A percentile compares a stretch with the other conserved stretches of the same genome.
Evolutionary conservation across 2,113 vertebrate genomes (phyloP).

Genomic region (Butorides virescens): DNA sequence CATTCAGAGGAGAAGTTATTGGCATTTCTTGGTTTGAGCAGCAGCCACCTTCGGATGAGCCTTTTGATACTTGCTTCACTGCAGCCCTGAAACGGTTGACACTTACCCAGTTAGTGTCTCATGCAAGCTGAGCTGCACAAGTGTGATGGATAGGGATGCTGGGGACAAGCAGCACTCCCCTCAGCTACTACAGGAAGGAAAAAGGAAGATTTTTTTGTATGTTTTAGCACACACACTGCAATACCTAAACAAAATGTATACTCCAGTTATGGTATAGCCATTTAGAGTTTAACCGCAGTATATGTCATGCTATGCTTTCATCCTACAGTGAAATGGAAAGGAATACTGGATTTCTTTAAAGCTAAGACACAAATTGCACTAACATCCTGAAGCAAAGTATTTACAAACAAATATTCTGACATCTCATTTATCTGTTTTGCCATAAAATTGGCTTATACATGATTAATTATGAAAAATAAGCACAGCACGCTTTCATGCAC

Average conservation of each 20-base stretch:
- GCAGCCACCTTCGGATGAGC: background rate
- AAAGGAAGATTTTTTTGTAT: background rate
- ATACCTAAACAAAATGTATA: background rate
- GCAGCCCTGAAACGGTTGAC: background rate
- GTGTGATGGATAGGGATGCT: background rate
- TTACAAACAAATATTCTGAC: constrained; percentile 50
- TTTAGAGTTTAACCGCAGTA: background rate
- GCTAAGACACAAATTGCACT: background rate
- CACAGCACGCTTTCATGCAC: constrained; percentile 34
- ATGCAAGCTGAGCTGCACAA: background rate
- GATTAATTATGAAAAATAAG: constrained; percentile 60
- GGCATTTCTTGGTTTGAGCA: background rate
- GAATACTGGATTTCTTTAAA: background rate
- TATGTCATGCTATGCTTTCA: background rate
- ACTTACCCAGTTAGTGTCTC: background rate
- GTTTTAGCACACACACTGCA: background rate
- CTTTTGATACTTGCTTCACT: background rate
- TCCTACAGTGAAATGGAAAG: background rate
- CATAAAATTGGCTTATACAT: constrained; percentile 50
- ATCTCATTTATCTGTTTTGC: constrained; percentile 43
- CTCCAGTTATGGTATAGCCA: background rate
- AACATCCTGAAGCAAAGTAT: constrained; percentile 23
- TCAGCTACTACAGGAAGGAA: background rate
- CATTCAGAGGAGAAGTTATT: background rate
- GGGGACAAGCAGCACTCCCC: background rate